phyloP scores from a whole-genome alignment of 2,797 vertebrate species.

The Lycodopsis pacificus region DNA sequence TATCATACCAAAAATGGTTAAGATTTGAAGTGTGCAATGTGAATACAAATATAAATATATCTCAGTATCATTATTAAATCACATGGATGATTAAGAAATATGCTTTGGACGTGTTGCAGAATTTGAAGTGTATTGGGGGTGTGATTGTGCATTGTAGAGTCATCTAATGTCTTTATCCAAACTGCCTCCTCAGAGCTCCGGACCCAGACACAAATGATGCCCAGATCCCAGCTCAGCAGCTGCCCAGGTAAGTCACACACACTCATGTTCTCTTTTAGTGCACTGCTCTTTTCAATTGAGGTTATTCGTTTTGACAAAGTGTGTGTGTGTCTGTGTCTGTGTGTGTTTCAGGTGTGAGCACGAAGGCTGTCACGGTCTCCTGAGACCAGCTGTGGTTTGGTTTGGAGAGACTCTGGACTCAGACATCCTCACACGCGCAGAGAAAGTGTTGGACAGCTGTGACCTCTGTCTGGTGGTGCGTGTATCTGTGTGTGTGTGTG shows the following conservation, averaged over 20 bases:
- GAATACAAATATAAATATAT: neutral
- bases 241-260: slow-evolving; percentile 87
- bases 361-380: slow-evolving; percentile 86
- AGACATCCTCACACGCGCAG: slow-evolving; percentile 84
- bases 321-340: slow-evolving; percentile 5
- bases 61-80: neutral
- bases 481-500: slow-evolving; percentile 29
- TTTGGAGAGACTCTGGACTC: slow-evolving; percentile 95
- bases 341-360: slow-evolving; percentile 88
- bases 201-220: slow-evolving; percentile 88
- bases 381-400: slow-evolving; percentile 96
- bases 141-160: neutral
- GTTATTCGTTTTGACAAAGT: slow-evolving; percentile 28
- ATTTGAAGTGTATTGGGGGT: neutral
- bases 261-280: neutral
- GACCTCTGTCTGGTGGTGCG: slow-evolving; percentile 95
- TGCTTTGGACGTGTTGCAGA: neutral
- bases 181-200: slow-evolving; percentile 85
- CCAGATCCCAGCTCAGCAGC: slow-evolving; percentile 86
- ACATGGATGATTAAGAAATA: neutral
- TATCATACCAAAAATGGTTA: too few species aligned
- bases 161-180: neutral
- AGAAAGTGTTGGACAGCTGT: slow-evolving; percentile 89
- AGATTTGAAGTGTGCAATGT: neutral
- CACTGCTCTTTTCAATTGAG: slow-evolving; percentile 15